phyloP scores from a whole-genome alignment of 2,797 vertebrate genomes.

The Lutjanus argentimaculatus region DNA sequence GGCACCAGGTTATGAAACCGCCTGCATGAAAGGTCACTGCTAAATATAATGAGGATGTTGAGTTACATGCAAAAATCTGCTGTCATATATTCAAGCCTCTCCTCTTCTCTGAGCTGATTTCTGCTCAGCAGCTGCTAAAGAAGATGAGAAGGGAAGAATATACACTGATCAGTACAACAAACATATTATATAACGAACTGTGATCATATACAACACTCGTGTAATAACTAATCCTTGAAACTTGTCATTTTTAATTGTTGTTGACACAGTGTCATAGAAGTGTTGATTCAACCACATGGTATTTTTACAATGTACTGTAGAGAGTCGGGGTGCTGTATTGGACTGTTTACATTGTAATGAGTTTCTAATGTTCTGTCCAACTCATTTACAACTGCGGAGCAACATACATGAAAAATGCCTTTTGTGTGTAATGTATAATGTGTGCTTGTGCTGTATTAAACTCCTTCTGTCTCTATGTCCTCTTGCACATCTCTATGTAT shows the following conservation, averaged over 20 bases:
- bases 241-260: too few relatives aligned
- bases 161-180: neutral
- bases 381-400: too few relatives aligned
- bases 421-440: neutral
- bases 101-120: neutral
- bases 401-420: neutral
- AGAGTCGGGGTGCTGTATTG: neutral
- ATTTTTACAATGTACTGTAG: neutral
- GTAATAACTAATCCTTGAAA: neutral
- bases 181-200: neutral
- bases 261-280: too few relatives aligned
- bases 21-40: constrained; percentile 29
- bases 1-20: neutral
- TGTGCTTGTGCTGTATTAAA: neutral
- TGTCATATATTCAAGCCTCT: neutral
- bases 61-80: neutral
- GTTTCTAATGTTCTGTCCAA: neutral
- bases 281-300: neutral
- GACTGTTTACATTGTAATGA: neutral
- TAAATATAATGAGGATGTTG: constrained; percentile 22
- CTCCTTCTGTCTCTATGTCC: too few relatives aligned
- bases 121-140: neutral
- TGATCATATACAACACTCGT: neutral
- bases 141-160: neutral
- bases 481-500: too few relatives aligned